Base-by-base conservation (phyloP, 2,888 invertebrate genomes). In the Sisyra nigra region DNA sequence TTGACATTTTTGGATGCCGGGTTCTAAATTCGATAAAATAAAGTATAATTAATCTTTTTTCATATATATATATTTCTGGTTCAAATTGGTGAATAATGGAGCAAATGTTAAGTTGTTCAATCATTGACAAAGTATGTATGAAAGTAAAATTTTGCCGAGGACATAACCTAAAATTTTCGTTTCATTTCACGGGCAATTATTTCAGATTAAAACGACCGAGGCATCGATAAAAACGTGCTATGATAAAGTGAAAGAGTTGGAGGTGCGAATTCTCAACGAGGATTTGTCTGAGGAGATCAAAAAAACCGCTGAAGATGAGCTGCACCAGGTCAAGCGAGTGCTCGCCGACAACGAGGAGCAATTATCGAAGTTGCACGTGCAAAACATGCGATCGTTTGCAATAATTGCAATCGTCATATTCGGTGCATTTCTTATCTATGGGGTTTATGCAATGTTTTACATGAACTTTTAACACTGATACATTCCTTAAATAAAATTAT, bases 291-390 rank as follows among this genome's bases (percentile, higher is more conserved):
- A 48, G 37, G 49, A 49, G 19, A 52, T 53, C 40, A 52, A 55
- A 48, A 52, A 54, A 35, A 45, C 48, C 7, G 47, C 60, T 18
- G 49, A 52, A 48, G 50, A 45, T 34, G 62, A 62, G 48, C 44
- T 62, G 35, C 40, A 46, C 6, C 60, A 62, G 53, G 53, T 59
- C 7, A 50, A 54, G 40, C 61, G 61, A 51, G 48, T 60, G 35
- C 48, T 62, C 24, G 47, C 48, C 14, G 55, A 55, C 9, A 57
- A 61, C 41, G 55, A 60, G 46, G 49, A 55, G 24, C 57, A 57
- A 37, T 49, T 62, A 36, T 53, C 54, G 14, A 54, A 53, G 44
- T 49, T 62, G 40, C 53, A 57, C 45, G 55, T 54, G 36, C 55
- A 57, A 37, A 58, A 60, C 40, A 50, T 54, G 40, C 51, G 50